Evolutionary conservation across 37 sponge, comb jelly and placozoan species (phyloP), one percentile per base, ranked within the genome.

Genomic region (Eunapius fragilis): DNA sequence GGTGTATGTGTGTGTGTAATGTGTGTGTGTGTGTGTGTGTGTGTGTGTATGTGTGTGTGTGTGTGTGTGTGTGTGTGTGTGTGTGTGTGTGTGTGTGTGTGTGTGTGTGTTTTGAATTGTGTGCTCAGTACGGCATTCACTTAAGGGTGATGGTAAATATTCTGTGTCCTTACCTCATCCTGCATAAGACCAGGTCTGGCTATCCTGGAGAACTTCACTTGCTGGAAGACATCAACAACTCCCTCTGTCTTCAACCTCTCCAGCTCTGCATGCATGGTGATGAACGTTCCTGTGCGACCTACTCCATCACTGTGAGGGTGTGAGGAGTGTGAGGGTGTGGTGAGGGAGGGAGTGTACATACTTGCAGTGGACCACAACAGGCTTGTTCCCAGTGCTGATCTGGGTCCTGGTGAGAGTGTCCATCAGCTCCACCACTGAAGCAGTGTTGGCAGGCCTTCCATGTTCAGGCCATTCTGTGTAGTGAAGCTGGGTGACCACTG

Each of bases 171-270:
- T 74, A 94, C 97, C 93, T 87, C 81, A 72, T 89, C 90, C 37
- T 90, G 88, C 36, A 97, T 92, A 95, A 97, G 92, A 45, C 78
- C 83, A n/a, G 96, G 89, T 68, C 96, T 82, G 79, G 92, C 96
- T 31, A 91, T 81, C 19, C 98, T 76, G 19, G 93, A 86, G 19
- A 76, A 77, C 28, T 90, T 80, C 25, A 93, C 96, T 67, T 92
- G 90, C 80, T 97, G 95, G 81, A 95, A 93, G 26, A 97, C 95
- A 88, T 97, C 98, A 58, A 95, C 95, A 70, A 97, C 87, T 36
- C 95, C 95, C 70, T 97, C 98, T 31, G 87, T 86, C 84, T 97
- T 97, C 67, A 95, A 89, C 35, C 96, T 47, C 49, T 97, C 96
- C 80, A 95, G 69, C 74, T 93, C 86, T 77, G 90, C 86, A 47